Percentiles rank a stretch among this genome's conserved stretches.
phyloP scores from a whole-genome alignment of 2,888 invertebrate genomes.

The Drosophila gaucha region DNA sequence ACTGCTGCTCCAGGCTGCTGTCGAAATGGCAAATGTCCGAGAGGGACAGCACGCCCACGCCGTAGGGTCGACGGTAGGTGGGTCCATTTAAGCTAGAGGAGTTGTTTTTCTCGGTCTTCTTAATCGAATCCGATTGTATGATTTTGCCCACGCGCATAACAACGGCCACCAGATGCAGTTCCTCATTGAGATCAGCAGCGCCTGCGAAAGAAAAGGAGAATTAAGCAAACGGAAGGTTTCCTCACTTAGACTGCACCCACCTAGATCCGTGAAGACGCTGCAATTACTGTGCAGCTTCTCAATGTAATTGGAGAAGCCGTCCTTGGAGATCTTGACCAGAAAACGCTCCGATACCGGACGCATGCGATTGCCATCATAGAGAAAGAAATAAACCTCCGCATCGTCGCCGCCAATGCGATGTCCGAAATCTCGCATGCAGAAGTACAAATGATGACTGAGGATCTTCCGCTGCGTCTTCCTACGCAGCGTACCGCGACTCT shows the following conservation, averaged over 20 bases:
- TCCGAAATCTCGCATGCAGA: conserved; percentile 95
- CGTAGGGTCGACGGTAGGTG: conserved; percentile 91
- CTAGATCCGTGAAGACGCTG: conserved; percentile 92
- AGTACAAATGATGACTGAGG: conserved; percentile 92
- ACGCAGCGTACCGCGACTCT: conserved; percentile 85
- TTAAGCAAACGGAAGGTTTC: background rate
- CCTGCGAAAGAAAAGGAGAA: conserved; percentile 84
- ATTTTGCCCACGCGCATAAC: conserved; percentile 95
- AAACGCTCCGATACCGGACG: conserved; percentile 95
- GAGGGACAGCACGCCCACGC: conserved; percentile 92
- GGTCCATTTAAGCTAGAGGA: conserved; percentile 46
- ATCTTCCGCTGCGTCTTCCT: conserved; percentile 83
- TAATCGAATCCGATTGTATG: conserved; percentile 86
- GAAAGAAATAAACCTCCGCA: conserved; percentile 94
- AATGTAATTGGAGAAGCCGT: conserved; percentile 95
- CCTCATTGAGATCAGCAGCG: conserved; percentile 92
- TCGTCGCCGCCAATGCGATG: conserved; percentile 95
- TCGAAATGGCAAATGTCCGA: conserved; percentile 88
- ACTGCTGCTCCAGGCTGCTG: conserved; percentile 82
- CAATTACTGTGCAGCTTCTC: conserved; percentile 95
- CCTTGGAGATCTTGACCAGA: conserved; percentile 94
- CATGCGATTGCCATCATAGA: conserved; percentile 89
- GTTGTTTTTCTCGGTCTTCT: conserved; percentile 82
- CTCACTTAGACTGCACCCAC: conserved; percentile 84
- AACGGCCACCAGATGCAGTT: conserved; percentile 95